These are phyloP conservation scores for Adelges cooleyi DNA, from an alignment of 1,140 invertebrate genomes.

Conservation along the genomic window DNA sequence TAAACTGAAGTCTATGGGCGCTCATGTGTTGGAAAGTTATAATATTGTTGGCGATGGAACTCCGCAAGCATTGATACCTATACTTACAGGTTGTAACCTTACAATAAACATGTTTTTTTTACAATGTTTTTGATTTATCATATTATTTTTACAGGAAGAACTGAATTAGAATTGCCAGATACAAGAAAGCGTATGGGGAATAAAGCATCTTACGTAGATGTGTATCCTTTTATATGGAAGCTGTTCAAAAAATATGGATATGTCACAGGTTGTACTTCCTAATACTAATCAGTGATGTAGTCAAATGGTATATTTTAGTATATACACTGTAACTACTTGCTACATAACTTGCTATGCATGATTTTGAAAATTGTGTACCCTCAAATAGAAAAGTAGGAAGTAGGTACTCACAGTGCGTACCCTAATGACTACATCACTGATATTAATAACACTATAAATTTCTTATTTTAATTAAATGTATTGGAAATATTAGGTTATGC, in stretches of 20 bases:
- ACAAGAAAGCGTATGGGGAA: slow-evolving; percentile 59
- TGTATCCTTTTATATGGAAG: slow-evolving; percentile 73
- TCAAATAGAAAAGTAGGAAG: too few relatives aligned
- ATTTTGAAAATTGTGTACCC: too few relatives aligned
- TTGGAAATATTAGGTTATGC: slow-evolving; percentile 55
- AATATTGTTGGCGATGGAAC: slow-evolving; percentile 93
- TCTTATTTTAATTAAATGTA: too few relatives aligned
- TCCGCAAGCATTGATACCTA: slow-evolving; percentile 80
- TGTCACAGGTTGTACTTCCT: slow-evolving; percentile 46
- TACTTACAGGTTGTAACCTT: slow-evolving; percentile 56
- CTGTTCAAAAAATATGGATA: slow-evolving; percentile 58
- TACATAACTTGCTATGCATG: too few relatives aligned
- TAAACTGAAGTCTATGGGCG: slow-evolving; percentile 58
- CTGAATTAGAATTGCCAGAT: slow-evolving; percentile 76
- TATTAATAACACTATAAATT: too few relatives aligned
- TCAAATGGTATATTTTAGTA: too few relatives aligned
- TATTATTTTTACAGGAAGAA: slow-evolving; percentile 45
- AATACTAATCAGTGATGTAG: too few relatives aligned
- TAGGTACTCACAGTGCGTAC: too few relatives aligned
- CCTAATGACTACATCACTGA: too few relatives aligned
- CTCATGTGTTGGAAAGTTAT: slow-evolving; percentile 61
- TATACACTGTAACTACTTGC: too few relatives aligned
- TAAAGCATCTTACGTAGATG: slow-evolving; percentile 56
- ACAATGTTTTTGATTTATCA: not conserved
- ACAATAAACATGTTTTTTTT: not conserved